Percentiles rank a stretch among this genome's conserved stretches.
phyloP scores from a whole-genome alignment of 1,140 invertebrate genomes.

The Orussus abietinus region DNA sequence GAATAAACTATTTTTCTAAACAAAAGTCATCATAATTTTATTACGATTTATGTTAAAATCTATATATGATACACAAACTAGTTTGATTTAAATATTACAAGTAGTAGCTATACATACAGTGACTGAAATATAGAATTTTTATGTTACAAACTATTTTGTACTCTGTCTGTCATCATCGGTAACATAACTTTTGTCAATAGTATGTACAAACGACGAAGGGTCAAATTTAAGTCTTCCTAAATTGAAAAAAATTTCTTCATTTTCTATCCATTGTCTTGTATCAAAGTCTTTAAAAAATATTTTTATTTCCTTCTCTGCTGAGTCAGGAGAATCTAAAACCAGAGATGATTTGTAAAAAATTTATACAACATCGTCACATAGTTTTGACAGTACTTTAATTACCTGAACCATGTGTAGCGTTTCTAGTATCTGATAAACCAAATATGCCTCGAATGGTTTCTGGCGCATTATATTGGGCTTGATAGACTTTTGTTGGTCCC shows the following conservation, averaged over 20 bases:
- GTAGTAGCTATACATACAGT: too few species aligned
- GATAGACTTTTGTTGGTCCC: constrained; percentile 84
- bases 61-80: too few species aligned
- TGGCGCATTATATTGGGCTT: constrained; percentile 73
- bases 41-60: too few species aligned
- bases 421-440: constrained; percentile 88
- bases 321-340: constrained; percentile 71
- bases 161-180: constrained; percentile 1
- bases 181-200: constrained; percentile 25
- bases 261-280: constrained; percentile 54
- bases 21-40: too few species aligned
- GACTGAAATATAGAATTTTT: too few species aligned
- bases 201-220: constrained; percentile 44
- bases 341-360: constrained; percentile 13
- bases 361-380: constrained; percentile 4
- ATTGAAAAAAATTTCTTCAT: constrained; percentile 52
- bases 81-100: too few species aligned
- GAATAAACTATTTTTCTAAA: too few species aligned
- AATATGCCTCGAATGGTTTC: constrained; percentile 73
- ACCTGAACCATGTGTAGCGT: constrained; percentile 89
- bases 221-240: constrained; percentile 43
- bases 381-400: constrained; percentile 16
- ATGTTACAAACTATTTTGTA: constrained; percentile 18
- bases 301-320: constrained; percentile 70
- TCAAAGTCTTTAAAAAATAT: constrained; percentile 83